Conservation (phyloP, 2,888 invertebrate genomes). For the Buathra laborator region DNA sequence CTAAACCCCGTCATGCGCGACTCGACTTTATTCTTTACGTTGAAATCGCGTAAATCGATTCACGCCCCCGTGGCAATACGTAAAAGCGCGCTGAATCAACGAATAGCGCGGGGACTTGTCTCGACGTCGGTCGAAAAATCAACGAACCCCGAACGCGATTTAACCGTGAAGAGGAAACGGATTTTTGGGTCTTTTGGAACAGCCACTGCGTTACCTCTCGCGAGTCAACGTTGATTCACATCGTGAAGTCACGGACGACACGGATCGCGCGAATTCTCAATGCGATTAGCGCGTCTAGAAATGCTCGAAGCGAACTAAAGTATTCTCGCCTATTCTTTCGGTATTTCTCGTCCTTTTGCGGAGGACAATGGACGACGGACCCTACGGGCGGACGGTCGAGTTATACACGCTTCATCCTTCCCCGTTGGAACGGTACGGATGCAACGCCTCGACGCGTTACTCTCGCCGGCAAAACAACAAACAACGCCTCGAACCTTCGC, state of each 20-base stretch:
- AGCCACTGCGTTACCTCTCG: constrained; percentile 51
- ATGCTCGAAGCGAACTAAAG: constrained; percentile 9
- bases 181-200: constrained; percentile 39
- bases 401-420: constrained; percentile 78
- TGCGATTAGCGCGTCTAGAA: constrained; percentile 75
- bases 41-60: constrained; percentile 56
- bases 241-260: constrained; percentile 65
- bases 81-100: constrained; percentile 25
- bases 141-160: constrained; percentile 68
- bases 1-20: constrained; percentile 11
- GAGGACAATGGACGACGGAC: constrained; percentile 73
- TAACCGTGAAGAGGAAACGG: constrained; percentile 70
- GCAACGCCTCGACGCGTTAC: constrained; percentile 57
- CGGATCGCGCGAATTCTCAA: constrained; percentile 77
- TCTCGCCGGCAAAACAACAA: constrained; percentile 51
- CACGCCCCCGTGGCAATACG: constrained; percentile 41
- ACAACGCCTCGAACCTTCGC: constrained; percentile 37
- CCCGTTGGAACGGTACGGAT: constrained; percentile 61
- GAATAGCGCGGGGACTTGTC: constrained; percentile 28
- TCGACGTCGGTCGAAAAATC: constrained; percentile 54
- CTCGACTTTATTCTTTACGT: constrained; percentile 10
- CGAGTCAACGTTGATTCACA: constrained; percentile 52
- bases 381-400: constrained; percentile 50
- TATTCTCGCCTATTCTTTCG: constrained; percentile 46
- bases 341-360: constrained; percentile 66